A percentile compares a stretch with the other conserved stretches of the same genome.
Evolutionary conservation across 2,113 vertebrate species (phyloP).

Genomic region (Tachysurus vachellii): DNA sequence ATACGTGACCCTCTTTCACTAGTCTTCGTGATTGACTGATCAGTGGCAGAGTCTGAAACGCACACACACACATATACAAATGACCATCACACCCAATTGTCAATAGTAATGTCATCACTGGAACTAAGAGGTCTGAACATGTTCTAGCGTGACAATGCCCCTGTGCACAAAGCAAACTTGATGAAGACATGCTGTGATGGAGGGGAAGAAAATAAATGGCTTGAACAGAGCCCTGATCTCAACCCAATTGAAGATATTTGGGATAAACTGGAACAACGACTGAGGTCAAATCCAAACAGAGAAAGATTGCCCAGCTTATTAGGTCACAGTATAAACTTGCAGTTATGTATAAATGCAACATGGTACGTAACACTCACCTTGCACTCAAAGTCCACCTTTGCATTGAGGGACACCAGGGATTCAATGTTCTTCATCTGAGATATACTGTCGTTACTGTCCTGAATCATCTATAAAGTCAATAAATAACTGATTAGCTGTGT

Average conservation of each 20-base stretch:
- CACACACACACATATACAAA: constrained; percentile 17
- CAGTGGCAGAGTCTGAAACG: constrained; percentile 87
- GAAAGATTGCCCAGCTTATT: neutral
- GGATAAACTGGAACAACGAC: neutral
- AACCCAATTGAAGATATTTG: neutral
- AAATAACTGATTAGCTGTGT: neutral
- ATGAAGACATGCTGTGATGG: neutral
- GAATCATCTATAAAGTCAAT: constrained; percentile 79
- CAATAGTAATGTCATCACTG: no score
- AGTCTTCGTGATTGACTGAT: constrained; percentile 92
- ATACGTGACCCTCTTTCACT: constrained; percentile 82
- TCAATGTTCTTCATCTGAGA: constrained; percentile 93
- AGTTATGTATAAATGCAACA: neutral
- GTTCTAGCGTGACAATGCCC: neutral
- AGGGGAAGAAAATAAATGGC: neutral
- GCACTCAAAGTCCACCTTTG: constrained; percentile 95
- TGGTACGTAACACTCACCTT: constrained; percentile 74
- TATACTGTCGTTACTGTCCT: constrained; percentile 92
- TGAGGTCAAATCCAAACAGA: neutral
- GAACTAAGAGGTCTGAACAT: neutral
- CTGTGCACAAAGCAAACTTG: neutral
- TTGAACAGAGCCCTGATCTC: neutral
- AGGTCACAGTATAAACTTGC: neutral
- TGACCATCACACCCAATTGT: neutral
- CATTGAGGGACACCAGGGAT: constrained; percentile 88